Base-by-base conservation (phyloP, 2,797 vertebrate genomes). In the Ambastaia sidthimunki region DNA sequence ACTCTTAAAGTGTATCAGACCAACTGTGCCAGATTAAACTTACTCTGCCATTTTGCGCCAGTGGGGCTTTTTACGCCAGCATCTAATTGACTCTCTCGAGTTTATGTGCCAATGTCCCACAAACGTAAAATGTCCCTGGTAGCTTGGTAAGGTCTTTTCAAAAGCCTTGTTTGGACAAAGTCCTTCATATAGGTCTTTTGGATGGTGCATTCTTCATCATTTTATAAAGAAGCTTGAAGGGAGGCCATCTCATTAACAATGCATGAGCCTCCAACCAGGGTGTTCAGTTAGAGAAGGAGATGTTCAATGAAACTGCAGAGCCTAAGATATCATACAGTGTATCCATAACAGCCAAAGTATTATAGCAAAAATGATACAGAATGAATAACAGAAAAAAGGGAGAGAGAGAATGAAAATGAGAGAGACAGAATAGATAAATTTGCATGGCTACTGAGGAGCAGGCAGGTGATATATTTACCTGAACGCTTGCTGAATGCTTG, bases 381-480 rank as follows among this genome's bases (percentile, higher is more conserved):
- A 89, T 85, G 80, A 28, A 57, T 55, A n/a, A 65, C 13, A 70
- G 3, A 44, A 25, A 63, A 63, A 7, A 60, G 41, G 65, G 34
- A 57, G 28, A n/a, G 52, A 68, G 54, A 41, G 12, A 25, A 57
- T 55, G 67, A 25, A 41, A 65, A 23, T n/a, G 37, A 70, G 31
- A 31, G 19, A 80, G 78, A 50, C 50, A 80, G 57, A 82, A 87
- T 80, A 83, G 77, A 83, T 74, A 75, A 72, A 86, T 84, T 80
- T 85, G 68, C 31, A 50, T 70, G 25, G 78, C 44, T 78, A 73
- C 63, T 85, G 31, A 81, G 57, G 84, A 81, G 69, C 44, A 74
- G 18, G 72, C 63, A 85, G 84, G 87, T 88, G 80, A 86, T 88
- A 88, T 88, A 87, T 89, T 84, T 92, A 94, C 93, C 94, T 91